Conservation (phyloP, 2,797 vertebrate genomes). For the Siniperca obscura region DNA sequence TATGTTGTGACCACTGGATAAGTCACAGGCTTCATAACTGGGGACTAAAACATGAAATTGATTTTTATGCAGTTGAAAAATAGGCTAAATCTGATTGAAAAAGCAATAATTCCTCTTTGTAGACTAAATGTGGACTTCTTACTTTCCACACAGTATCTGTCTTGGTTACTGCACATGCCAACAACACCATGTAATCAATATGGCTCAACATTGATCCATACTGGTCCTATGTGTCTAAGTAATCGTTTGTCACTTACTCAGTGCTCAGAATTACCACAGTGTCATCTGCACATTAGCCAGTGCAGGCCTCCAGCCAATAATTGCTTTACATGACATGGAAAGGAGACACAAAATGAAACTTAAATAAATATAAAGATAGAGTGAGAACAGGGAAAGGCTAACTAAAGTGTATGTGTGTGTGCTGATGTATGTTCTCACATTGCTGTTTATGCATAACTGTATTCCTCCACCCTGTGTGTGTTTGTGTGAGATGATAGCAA, state of each 20-base stretch:
- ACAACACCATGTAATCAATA: slow-evolving; percentile 60
- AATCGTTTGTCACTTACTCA: slow-evolving; percentile 47
- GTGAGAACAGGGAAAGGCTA: background rate
- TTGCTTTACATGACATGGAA: slow-evolving; percentile 4
- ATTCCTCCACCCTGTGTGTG: slow-evolving; percentile 28
- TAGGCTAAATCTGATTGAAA: background rate
- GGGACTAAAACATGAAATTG: background rate
- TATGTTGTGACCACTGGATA: background rate
- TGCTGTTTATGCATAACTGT: slow-evolving; percentile 6
- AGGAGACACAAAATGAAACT: background rate
- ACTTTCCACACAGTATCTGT: background rate
- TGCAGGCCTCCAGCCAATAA: slow-evolving; percentile 10
- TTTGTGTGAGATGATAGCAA: slow-evolving; percentile 45
- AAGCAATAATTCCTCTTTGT: background rate
- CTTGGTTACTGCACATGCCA: slow-evolving; percentile 40
- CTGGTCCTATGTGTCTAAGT: slow-evolving; percentile 49
- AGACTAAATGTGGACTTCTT: slow-evolving; percentile 5
- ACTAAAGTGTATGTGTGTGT: slow-evolving; percentile 21
- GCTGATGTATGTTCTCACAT: slow-evolving; percentile 3
- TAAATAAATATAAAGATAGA: background rate
- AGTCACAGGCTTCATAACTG: background rate
- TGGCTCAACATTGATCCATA: slow-evolving; percentile 47
- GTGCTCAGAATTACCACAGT: slow-evolving; percentile 47
- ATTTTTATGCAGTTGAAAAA: background rate
- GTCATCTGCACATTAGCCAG: slow-evolving; percentile 28